Conservation (phyloP, 64 coral and sea anemone genomes). For the Pachyseris speciosa region DNA sequence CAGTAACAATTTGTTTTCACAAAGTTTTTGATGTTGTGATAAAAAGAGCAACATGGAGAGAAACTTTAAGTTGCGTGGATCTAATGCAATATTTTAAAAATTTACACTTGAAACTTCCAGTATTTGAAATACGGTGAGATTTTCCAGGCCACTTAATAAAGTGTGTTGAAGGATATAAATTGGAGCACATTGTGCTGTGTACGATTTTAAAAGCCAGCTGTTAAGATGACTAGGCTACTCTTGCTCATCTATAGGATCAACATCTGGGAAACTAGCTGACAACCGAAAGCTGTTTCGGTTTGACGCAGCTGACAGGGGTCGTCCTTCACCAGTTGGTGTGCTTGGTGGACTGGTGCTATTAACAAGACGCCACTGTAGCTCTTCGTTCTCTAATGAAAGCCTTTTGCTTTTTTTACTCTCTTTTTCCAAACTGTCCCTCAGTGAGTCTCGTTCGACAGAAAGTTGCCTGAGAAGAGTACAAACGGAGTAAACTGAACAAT, state of each 20-base stretch:
- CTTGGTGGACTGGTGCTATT: slow-evolving; percentile 69
- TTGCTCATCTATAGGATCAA: slow-evolving; percentile 74
- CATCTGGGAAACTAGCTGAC: slow-evolving; percentile 55
- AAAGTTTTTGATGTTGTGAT: no score
- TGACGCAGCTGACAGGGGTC: neutral
- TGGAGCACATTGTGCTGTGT: no score
- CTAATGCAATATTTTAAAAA: no score
- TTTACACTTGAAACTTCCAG: no score
- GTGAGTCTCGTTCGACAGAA: slow-evolving; percentile 83
- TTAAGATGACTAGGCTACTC: neutral
- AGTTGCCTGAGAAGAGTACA: slow-evolving; percentile 65
- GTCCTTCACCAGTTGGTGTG: slow-evolving; percentile 14
- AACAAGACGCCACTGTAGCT: slow-evolving; percentile 82
- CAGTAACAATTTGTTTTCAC: no score
- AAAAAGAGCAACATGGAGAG: no score
- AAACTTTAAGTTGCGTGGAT: no score
- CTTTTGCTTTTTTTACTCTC: slow-evolving; percentile 84
- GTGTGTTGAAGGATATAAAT: no score
- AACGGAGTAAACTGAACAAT: neutral
- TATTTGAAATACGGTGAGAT: no score
- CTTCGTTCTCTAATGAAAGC: slow-evolving; percentile 89
- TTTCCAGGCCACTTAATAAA: no score
- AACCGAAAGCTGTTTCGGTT: slow-evolving; percentile 65
- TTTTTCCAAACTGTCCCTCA: slow-evolving; percentile 79
- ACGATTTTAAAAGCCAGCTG: no score